Evolutionary conservation across 1,140 invertebrate genomes (phyloP).

Genomic region (Andricus grossulariae): DNA sequence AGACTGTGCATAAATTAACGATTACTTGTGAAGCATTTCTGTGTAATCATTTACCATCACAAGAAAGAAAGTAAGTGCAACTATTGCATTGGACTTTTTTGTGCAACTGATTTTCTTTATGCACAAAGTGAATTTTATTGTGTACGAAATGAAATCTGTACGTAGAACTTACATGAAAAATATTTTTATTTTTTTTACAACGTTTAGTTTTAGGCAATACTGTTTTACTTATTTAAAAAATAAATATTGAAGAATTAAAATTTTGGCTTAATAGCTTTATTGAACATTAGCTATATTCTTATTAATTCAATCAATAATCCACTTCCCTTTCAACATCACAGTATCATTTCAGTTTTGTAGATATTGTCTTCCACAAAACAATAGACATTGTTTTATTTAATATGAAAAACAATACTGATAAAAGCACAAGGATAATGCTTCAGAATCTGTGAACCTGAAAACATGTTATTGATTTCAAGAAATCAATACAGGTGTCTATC

Average conservation of each 20-base stretch:
- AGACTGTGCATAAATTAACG: conserved; percentile 13
- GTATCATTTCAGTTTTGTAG: too few species aligned
- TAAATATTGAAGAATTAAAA: conserved; percentile 6
- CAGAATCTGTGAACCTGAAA: too few species aligned
- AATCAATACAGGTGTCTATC: too few species aligned
- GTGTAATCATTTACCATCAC: not conserved
- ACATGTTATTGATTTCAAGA: too few species aligned
- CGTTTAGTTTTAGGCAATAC: not conserved
- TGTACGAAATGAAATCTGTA: conserved; percentile 6
- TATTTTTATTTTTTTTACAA: conserved; percentile 2
- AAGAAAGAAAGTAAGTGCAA: not conserved
- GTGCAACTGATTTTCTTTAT: not conserved
- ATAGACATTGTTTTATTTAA: not conserved
- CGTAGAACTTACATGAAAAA: conserved; percentile 3
- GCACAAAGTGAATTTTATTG: not conserved
- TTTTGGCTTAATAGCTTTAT: not conserved
- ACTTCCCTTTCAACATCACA: too few species aligned
- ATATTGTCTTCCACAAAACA: not conserved
- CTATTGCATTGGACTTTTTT: conserved; percentile 1
- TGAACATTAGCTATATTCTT: too few species aligned
- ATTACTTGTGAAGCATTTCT: not conserved
- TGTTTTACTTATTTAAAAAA: not conserved
- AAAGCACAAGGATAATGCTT: too few species aligned
- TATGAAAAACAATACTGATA: not conserved
- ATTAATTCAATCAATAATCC: too few species aligned